Percentiles rank a stretch among this genome's conserved stretches.
These are phyloP conservation scores for Nycticebus coucang DNA, from an alignment of 2,113 vertebrate genomes.

Conservation along the genomic window DNA sequence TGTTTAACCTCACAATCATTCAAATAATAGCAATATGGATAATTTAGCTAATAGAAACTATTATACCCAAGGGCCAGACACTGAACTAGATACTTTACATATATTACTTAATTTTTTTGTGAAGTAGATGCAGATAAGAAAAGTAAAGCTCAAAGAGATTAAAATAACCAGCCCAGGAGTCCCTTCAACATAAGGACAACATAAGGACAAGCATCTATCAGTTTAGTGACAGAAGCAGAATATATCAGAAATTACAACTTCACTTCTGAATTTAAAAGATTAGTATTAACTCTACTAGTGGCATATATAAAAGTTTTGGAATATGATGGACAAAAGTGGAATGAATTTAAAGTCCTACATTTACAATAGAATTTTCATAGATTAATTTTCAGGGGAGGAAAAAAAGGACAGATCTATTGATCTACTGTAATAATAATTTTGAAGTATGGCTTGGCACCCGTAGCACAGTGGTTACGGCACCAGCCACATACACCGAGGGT, in stretches of 20 bases:
- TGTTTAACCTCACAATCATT: slow-evolving; percentile 32
- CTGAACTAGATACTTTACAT: slow-evolving; percentile 6
- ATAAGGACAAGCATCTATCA: slow-evolving; percentile 7
- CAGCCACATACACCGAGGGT: no score
- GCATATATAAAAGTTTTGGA: slow-evolving; percentile 22
- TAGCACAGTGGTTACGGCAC: no score
- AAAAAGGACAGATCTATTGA: neutral
- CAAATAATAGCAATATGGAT: slow-evolving; percentile 10
- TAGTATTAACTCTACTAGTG: slow-evolving; percentile 25
- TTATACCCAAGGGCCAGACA: neutral
- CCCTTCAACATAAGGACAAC: neutral
- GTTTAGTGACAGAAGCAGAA: slow-evolving; percentile 16
- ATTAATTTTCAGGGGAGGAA: neutral
- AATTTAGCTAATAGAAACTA: neutral
- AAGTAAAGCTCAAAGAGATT: slow-evolving; percentile 8
- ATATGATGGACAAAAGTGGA: slow-evolving; percentile 20
- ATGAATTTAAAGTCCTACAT: neutral
- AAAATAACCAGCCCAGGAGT: neutral
- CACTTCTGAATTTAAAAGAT: slow-evolving; percentile 40
- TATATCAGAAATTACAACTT: slow-evolving; percentile 25
- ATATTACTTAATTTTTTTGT: slow-evolving; percentile 31
- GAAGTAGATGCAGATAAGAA: neutral
- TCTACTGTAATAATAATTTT: neutral
- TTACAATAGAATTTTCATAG: neutral
- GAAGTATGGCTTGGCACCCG: neutral